Base-by-base conservation (phyloP, 1,140 invertebrate genomes). In the Neoseiulus cucumeris region DNA sequence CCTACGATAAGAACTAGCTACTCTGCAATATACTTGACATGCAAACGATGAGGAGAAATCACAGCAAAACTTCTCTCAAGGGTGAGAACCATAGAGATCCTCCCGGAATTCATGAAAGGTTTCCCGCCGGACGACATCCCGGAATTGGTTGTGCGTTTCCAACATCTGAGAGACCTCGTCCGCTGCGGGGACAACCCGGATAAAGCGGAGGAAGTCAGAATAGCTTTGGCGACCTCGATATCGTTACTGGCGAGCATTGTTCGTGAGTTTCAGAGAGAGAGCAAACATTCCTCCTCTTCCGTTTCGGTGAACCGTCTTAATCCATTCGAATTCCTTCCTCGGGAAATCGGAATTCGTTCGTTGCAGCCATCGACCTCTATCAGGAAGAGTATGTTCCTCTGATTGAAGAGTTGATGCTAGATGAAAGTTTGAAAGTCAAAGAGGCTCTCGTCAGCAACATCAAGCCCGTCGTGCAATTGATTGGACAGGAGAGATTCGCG, bases 371-470 rank as follows among this genome's bases (percentile, higher is more conserved):
- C 9, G 51, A 59, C 14, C 1, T 59, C 25, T 59, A 59, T 25
- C 51, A 59, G 51, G 25, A 25, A 2, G 51, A 59, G 51, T 59
- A 59, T 33, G 51, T 59, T 12, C 51, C 51, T 59, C 25, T 59
- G 1, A 59, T 59, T 25, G 51, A 59, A 59, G 51, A 59, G 51
- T 33, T 59, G 17, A n/a, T 59, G 17, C 12, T 33, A 20, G 51
- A 59, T 25, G 51, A 59, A 29, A 59, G 51, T 25, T 14, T 20
- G 51, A 59, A 59, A 25, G 51, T 59, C 9, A 12, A 20, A 1
- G 51, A 59, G 22, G 51, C 51, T n/a, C 22, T 59, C 14, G 51
- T 59, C 1, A 20, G 25, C 25, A 59, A 59, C 9, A 59, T 59
- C 22, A 59, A 25, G 9, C 51, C 51, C 14, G 51, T 59, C 14